Percentiles rank a stretch among this genome's conserved stretches.
phyloP scores from a whole-genome alignment of 2,113 vertebrate species.

The Amblyornis subalaris region DNA sequence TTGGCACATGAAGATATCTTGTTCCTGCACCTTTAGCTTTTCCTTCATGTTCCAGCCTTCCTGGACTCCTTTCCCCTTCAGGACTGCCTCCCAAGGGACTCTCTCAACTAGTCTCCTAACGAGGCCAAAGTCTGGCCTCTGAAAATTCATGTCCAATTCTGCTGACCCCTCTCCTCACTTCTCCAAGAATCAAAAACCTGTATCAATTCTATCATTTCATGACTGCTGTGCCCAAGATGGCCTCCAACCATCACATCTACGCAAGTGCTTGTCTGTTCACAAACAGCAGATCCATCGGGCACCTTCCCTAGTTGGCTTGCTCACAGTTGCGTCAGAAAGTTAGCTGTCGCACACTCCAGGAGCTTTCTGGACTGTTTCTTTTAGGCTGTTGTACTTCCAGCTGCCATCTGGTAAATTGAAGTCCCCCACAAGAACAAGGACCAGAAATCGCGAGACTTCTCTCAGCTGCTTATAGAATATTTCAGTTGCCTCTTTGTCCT shows the following conservation, averaged over 20 bases:
- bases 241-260: neutral
- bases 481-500: neutral
- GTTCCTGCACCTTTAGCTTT: neutral
- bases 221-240: neutral
- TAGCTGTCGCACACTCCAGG: neutral
- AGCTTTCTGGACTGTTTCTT: neutral
- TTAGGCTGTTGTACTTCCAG: neutral
- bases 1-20: neutral
- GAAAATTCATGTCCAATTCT: neutral
- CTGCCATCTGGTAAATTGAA: neutral
- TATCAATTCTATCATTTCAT: neutral
- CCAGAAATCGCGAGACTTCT: neutral
- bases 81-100: neutral
- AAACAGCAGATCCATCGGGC: neutral
- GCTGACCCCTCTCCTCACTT: neutral
- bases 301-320: neutral
- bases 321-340: neutral
- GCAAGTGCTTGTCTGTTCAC: neutral
- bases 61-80: neutral
- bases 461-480: neutral
- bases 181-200: neutral
- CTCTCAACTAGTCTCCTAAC: neutral
- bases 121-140: neutral
- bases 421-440: neutral
- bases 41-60: neutral